Evolutionary conservation across 2,888 invertebrate genomes (phyloP).

Genomic region (Drosophila longiperda): DNA sequence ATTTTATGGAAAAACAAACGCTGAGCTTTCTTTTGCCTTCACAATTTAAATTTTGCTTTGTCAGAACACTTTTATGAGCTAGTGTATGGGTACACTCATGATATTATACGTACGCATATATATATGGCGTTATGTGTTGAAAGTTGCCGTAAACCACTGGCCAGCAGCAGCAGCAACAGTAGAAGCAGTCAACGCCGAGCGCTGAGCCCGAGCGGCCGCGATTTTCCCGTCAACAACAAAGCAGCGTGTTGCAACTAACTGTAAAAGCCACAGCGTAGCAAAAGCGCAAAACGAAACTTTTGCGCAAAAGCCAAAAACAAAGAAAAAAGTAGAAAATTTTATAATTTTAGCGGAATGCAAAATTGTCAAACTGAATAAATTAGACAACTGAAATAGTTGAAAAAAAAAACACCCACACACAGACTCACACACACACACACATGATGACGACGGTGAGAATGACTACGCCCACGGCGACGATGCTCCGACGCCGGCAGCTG

Average conservation of each 20-base stretch:
- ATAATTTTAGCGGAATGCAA: conserved; percentile 68
- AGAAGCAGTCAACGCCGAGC: conserved; percentile 57
- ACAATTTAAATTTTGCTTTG: neutral
- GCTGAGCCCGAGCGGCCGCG: conserved; percentile 67
- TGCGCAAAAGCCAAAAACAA: conserved; percentile 15
- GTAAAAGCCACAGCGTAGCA: conserved; percentile 24
- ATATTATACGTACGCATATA: neutral
- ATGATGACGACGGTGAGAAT: conserved; percentile 52
- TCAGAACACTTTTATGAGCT: neutral
- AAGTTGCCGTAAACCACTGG: conserved; percentile 39
- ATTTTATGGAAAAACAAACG: neutral
- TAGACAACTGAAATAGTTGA: conserved; percentile 35
- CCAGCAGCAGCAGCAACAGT: conserved; percentile 36
- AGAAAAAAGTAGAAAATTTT: conserved; percentile 19
- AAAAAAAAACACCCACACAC: neutral
- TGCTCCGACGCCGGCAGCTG: conserved; percentile 75
- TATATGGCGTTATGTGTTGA: neutral
- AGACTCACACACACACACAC: neutral
- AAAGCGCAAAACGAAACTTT: conserved; percentile 22
- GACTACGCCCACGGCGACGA: conserved; percentile 36
- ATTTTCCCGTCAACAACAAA: conserved; percentile 30
- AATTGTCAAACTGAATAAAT: conserved; percentile 49
- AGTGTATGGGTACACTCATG: conserved; percentile 1
- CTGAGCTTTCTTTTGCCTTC: neutral
- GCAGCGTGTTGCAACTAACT: conserved; percentile 13